Evolutionary conservation across 1,140 invertebrate species (phyloP).

Genomic region (Drosophila navojoa): DNA sequence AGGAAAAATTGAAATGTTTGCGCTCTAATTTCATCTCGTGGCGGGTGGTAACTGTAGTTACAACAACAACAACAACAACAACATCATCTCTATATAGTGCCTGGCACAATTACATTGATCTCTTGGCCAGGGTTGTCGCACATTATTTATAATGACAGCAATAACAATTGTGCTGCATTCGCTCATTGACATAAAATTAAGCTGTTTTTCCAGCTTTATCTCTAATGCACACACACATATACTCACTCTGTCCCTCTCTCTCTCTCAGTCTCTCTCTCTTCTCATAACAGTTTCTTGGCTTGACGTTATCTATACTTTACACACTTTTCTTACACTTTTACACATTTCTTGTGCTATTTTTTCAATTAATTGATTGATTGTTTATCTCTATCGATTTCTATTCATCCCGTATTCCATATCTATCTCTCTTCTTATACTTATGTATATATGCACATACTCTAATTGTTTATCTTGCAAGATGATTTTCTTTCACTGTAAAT

Average conservation of each 20-base stretch:
- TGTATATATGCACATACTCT: too few species aligned
- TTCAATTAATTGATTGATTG: too few species aligned
- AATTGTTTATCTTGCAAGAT: too few species aligned
- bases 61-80: conserved; percentile 31
- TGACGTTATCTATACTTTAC: too few species aligned
- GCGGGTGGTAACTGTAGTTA: conserved; percentile 33
- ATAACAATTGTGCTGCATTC: conserved; percentile 72
- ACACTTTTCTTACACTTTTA: too few species aligned
- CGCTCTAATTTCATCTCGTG: conserved; percentile 49
- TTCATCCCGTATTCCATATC: too few species aligned
- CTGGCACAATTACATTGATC: conserved; percentile 62
- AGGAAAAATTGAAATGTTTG: conserved; percentile 56
- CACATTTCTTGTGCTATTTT: too few species aligned
- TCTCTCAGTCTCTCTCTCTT: background rate
- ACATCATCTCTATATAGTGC: conserved; percentile 55
- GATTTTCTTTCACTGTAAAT: too few species aligned
- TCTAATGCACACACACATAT: background rate
- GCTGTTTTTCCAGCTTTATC: conserved; percentile 39
- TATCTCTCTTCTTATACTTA: too few species aligned
- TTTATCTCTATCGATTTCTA: too few species aligned
- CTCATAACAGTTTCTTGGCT: too few species aligned
- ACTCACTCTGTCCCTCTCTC: background rate
- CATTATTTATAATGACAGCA: conserved; percentile 74
- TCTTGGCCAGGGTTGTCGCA: conserved; percentile 20
- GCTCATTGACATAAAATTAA: conserved; percentile 71